Conservation (phyloP, 2,888 invertebrate species). For the Rotaria sp. region DNA sequence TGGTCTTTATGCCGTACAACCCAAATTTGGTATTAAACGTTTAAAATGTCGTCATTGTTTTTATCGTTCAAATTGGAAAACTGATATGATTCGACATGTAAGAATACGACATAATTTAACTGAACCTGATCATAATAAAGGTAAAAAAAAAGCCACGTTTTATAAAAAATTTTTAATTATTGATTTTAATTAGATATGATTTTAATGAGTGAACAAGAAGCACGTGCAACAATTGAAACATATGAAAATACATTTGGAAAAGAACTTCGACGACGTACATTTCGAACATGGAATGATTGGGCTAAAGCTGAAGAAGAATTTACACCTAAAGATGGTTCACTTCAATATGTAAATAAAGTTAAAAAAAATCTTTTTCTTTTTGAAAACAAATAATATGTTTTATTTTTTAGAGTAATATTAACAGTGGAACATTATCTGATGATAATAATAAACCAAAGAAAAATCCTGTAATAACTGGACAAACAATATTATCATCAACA, state of each 20-base stretch:
- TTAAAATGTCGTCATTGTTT: too few species aligned
- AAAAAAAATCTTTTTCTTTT: too few species aligned
- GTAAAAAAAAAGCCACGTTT: neutral
- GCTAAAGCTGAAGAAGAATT: constrained; percentile 29
- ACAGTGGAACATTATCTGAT: neutral
- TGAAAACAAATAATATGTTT: neutral
- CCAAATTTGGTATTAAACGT: constrained; percentile 31
- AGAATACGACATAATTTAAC: neutral
- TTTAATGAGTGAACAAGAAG: constrained; percentile 8
- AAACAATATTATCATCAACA: neutral
- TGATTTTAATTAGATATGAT: constrained; percentile 2
- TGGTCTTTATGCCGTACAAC: neutral
- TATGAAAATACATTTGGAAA: constrained; percentile 29
- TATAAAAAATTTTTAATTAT: neutral
- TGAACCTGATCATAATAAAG: constrained; percentile 17
- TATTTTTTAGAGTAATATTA: neutral
- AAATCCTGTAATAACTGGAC: neutral
- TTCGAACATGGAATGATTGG: constrained; percentile 28
- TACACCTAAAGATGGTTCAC: constrained; percentile 28
- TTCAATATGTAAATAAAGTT: constrained; percentile 5
- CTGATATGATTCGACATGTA: constrained; percentile 34
- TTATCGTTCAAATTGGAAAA: constrained; percentile 28
- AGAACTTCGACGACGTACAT: constrained; percentile 23
- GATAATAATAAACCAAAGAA: neutral
- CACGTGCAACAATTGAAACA: neutral